phyloP scores from a whole-genome alignment of 1,140 invertebrate genomes.

The Drosophila sproati region DNA sequence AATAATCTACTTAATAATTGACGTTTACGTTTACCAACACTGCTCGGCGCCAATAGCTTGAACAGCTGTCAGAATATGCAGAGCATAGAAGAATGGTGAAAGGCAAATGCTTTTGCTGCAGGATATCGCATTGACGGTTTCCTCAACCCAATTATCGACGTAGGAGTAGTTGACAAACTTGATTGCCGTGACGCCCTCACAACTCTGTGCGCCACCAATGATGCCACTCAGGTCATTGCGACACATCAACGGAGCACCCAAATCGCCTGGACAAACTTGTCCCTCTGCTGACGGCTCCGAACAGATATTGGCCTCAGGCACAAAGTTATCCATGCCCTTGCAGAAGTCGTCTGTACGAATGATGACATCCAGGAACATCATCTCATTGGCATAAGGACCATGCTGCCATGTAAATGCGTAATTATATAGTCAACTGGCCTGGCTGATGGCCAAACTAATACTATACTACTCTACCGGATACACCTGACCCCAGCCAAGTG shows the following conservation, averaged over 20 bases:
- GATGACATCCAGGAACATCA: slow-evolving; percentile 45
- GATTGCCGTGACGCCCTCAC: slow-evolving; percentile 16
- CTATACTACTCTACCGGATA: slow-evolving; percentile 39
- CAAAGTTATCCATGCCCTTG: background rate
- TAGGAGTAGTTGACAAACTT: slow-evolving; percentile 44
- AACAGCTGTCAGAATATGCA: background rate
- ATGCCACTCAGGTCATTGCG: slow-evolving; percentile 31
- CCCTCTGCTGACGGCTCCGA: background rate
- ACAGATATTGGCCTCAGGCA: slow-evolving; percentile 20
- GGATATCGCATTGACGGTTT: background rate
- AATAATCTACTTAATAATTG: background rate
- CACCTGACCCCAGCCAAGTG: slow-evolving; percentile 64
- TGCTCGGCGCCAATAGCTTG: background rate
- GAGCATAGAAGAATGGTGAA: background rate
- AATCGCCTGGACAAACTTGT: slow-evolving; percentile 52
- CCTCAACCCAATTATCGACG: slow-evolving; percentile 30
- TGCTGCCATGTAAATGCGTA: slow-evolving; percentile 32
- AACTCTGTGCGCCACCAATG: slow-evolving; percentile 43
- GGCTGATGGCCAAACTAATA: too few species aligned
- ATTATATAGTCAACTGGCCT: background rate
- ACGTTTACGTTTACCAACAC: background rate
- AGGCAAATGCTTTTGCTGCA: background rate
- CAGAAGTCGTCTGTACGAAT: slow-evolving; percentile 1
- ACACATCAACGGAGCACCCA: slow-evolving; percentile 62
- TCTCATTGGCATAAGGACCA: slow-evolving; percentile 55